Conservation (phyloP, 2,113 vertebrate genomes). For the Crypturellus undulatus region DNA sequence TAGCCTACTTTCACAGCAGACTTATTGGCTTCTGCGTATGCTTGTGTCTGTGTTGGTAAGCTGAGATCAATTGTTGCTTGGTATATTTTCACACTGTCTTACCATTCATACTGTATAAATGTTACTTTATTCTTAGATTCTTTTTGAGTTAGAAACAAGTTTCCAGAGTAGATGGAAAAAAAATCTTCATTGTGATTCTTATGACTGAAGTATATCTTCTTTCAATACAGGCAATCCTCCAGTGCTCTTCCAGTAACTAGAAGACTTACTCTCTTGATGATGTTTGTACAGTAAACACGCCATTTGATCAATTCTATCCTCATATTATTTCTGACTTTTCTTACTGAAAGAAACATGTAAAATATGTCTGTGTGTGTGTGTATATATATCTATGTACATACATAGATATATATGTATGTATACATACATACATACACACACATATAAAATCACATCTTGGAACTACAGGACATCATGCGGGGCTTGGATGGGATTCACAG, state of each 20-base stretch:
- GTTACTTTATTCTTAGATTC: neutral
- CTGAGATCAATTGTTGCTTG: neutral
- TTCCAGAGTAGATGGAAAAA: neutral
- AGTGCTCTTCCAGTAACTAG: neutral
- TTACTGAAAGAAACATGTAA: neutral
- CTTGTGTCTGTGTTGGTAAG: neutral
- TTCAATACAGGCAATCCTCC: neutral
- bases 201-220: neutral
- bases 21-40: neutral
- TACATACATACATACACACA: no score
- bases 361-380: neutral
- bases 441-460: neutral
- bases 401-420: no score
- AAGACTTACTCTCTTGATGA: neutral
- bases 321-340: neutral
- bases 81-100: neutral
- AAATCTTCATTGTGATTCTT: neutral
- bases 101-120: neutral
- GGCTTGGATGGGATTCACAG: neutral
- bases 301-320: neutral
- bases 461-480: accelerated
- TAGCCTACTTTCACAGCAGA: neutral
- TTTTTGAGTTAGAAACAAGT: neutral
- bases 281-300: neutral
- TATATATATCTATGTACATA: neutral